A percentile compares a stretch with the other conserved stretches of the same genome.
These are phyloP conservation scores for Nomia melanderi DNA, from an alignment of 1,140 invertebrate species.

Conservation along the genomic window DNA sequence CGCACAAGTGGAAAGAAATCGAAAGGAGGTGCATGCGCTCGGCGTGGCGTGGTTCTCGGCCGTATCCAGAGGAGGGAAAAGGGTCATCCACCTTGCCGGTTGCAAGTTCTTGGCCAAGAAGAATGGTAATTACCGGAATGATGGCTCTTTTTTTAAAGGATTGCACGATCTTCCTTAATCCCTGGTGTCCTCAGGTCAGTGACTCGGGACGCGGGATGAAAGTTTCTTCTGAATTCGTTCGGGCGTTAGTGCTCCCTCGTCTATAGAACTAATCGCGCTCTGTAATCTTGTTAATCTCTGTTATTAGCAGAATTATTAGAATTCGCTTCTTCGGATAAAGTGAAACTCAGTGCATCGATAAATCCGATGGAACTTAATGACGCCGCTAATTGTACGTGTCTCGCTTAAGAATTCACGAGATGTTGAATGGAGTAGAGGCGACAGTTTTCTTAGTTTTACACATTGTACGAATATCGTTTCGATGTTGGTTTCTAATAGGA, in stretches of 20 bases:
- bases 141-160: slow-evolving; percentile 42
- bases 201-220: slow-evolving; percentile 31
- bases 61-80: slow-evolving; percentile 19
- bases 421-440: no score
- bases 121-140: slow-evolving; percentile 60
- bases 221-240: neutral
- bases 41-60: slow-evolving; percentile 24
- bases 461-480: no score
- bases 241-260: neutral
- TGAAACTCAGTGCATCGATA: no score
- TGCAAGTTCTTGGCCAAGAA: slow-evolving; percentile 49
- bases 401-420: no score
- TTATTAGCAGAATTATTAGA: no score
- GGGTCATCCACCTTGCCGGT: slow-evolving; percentile 54
- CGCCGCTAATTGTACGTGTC: no score
- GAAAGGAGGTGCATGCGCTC: slow-evolving; percentile 31
- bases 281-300: neutral
- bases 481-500: no score
- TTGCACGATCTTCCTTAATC: slow-evolving; percentile 27
- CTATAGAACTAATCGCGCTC: neutral
- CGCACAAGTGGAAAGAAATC: slow-evolving; percentile 41
- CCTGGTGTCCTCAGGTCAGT: slow-evolving; percentile 25
- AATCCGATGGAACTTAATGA: no score
- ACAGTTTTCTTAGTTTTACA: no score
- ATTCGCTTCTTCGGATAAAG: no score